Evolutionary conservation across 2,113 vertebrate species (phyloP).

Genomic region (Onychostruthus taczanowskii): DNA sequence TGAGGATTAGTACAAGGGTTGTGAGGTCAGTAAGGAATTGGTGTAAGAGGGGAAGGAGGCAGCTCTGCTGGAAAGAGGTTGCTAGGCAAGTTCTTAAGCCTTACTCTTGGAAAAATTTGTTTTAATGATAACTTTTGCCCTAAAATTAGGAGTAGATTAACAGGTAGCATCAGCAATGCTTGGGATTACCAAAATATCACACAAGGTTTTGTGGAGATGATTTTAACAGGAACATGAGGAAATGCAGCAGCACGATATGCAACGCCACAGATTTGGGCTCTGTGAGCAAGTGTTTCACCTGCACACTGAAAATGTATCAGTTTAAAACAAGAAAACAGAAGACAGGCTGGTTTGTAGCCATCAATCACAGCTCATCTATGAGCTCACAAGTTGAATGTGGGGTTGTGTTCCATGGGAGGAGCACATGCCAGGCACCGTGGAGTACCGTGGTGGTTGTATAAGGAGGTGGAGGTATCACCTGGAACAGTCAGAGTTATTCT

Average conservation of each 20-base stretch:
- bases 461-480: neutral
- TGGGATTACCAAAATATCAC: neutral
- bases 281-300: neutral
- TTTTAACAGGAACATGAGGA: neutral
- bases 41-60: neutral
- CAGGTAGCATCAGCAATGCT: neutral
- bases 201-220: neutral
- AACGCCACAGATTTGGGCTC: neutral
- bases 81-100: neutral
- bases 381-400: neutral
- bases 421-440: neutral
- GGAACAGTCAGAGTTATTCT: neutral
- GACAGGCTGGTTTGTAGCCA: neutral
- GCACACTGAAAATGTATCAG: neutral
- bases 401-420: neutral
- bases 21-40: neutral
- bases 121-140: neutral
- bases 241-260: neutral
- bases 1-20: constrained; percentile 2
- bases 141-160: neutral
- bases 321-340: neutral
- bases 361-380: neutral
- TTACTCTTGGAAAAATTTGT: neutral
- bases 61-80: neutral
- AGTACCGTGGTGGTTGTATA: neutral